These are phyloP conservation scores for Heliocidaris tuberculata DNA, from an alignment of 35 echinoderm and acorn worm genomes.

Conservation along the genomic window DNA sequence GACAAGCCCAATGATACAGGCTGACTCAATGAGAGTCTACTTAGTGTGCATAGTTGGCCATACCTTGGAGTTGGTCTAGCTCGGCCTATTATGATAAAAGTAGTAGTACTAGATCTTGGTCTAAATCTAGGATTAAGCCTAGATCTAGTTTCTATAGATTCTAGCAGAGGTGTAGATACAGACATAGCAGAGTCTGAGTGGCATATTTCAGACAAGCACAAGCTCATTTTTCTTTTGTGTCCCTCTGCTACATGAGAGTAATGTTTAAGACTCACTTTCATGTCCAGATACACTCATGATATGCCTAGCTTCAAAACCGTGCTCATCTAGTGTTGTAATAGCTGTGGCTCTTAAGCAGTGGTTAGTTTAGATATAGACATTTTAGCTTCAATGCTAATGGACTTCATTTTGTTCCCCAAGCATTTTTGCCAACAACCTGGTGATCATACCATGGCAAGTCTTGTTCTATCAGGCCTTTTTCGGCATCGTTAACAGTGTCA, in stretches of 20 bases:
- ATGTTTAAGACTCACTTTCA: constrained; percentile 50
- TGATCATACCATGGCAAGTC: too few relatives aligned
- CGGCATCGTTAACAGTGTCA: background rate
- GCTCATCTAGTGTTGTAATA: constrained; percentile 49
- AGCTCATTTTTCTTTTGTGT: constrained; percentile 51
- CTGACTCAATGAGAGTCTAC: too few relatives aligned
- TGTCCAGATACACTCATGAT: constrained; percentile 65
- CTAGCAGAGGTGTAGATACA: background rate
- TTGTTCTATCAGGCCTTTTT: background rate
- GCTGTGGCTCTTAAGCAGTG: constrained; percentile 60
- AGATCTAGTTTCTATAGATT: background rate
- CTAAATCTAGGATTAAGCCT: background rate
- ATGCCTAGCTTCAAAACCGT: constrained; percentile 52
- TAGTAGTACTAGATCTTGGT: too few relatives aligned
- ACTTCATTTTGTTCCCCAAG: constrained; percentile 67
- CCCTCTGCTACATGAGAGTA: constrained; percentile 42
- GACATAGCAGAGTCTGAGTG: background rate
- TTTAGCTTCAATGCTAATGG: constrained; percentile 40
- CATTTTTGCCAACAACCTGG: too few relatives aligned
- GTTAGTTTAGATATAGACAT: too few relatives aligned
- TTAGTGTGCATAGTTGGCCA: too few relatives aligned
- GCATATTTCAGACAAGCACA: constrained; percentile 19
- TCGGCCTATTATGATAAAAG: too few relatives aligned
- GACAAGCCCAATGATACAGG: too few relatives aligned
- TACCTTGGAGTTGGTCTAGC: too few relatives aligned